These are phyloP conservation scores for Operophtera brumata DNA, from an alignment of 2,888 invertebrate species.

Conservation along the genomic window DNA sequence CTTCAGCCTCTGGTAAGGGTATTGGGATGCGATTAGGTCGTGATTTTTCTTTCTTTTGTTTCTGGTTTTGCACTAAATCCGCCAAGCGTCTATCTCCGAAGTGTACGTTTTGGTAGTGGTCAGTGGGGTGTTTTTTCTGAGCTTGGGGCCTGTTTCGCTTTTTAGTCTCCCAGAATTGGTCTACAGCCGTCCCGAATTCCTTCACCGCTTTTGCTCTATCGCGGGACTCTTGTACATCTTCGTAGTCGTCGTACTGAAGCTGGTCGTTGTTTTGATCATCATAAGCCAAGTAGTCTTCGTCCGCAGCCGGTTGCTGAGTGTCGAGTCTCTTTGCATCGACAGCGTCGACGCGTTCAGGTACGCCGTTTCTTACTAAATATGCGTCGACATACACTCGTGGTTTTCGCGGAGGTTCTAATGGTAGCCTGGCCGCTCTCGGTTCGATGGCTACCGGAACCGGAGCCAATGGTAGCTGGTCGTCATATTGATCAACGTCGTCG, in stretches of 20 bases:
- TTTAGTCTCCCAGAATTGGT: conserved; percentile 69
- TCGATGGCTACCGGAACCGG: conserved; percentile 43
- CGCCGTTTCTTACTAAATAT: conserved; percentile 69
- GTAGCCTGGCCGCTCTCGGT: conserved; percentile 66
- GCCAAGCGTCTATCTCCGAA: conserved; percentile 65
- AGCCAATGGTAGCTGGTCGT: neutral
- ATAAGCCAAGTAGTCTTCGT: conserved; percentile 59
- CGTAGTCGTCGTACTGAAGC: conserved; percentile 63
- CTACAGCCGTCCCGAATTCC: conserved; percentile 65
- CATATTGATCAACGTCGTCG: conserved; percentile 12
- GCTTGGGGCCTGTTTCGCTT: conserved; percentile 39
- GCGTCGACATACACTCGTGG: conserved; percentile 74
- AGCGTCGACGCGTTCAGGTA: conserved; percentile 62
- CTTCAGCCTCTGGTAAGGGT: conserved; percentile 46
- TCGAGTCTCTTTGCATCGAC: conserved; percentile 56
- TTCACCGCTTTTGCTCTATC: conserved; percentile 58
- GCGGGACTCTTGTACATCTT: conserved; percentile 66
- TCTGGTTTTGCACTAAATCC: conserved; percentile 47
- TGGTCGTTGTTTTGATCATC: conserved; percentile 51
- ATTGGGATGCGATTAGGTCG: conserved; percentile 47
- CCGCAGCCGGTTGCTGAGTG: conserved; percentile 42
- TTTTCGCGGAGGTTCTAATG: conserved; percentile 52
- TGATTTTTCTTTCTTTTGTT: conserved; percentile 48
- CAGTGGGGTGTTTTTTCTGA: conserved; percentile 43
- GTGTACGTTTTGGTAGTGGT: conserved; percentile 68